Base-by-base conservation (phyloP, 2,797 vertebrate genomes). In the Argyrosomus regius region DNA sequence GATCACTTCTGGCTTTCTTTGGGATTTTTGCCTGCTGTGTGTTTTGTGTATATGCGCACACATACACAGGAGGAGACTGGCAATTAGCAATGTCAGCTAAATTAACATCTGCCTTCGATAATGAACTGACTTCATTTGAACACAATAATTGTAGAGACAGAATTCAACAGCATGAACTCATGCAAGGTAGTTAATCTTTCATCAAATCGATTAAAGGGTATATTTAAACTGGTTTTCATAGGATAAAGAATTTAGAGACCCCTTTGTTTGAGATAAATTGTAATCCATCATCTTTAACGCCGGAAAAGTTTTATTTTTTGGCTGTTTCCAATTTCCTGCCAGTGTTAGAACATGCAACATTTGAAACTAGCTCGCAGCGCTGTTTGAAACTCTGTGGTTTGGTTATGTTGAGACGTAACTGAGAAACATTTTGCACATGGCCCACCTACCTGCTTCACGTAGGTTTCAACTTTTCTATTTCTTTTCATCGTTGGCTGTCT, bases 31-130 rank as follows among this genome's bases (percentile, higher is more conserved):
- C 78, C 70, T 66, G 59, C 81, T 77, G 68, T 78, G 80, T 81
- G 46, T 84, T 83, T 66, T 72, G 26, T 68, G 64, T 78, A 61
- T 50, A 64, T 50, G 71, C 75, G 83, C 83, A 82, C 72, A 68
- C 64, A 63, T 5, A 54, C 56, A 74, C 66, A 72, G 67, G 57
- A 82, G 60, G 75, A 81, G 72, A 80, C 58, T 11, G 18, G 66
- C 75, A 84, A 90, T 93, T 88, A 89, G 80, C 87, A 78, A 63
- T 45, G 84, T 89, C 89, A 89, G 90, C 88, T 88, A 82, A 91
- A 90, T 82, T 52, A 87, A 70, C 91, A 91, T 88, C 86, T 92
- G 86, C 77, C 69, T 80, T 74, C 17, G 49, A 87, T 90, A 90
- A 89, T 83, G 68, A 88, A 63, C 76, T 43, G 77, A 88, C 66